Evolutionary conservation across 92 coral and sea anemone genomes (phyloP).

Genomic region (Nematostella vectensis): DNA sequence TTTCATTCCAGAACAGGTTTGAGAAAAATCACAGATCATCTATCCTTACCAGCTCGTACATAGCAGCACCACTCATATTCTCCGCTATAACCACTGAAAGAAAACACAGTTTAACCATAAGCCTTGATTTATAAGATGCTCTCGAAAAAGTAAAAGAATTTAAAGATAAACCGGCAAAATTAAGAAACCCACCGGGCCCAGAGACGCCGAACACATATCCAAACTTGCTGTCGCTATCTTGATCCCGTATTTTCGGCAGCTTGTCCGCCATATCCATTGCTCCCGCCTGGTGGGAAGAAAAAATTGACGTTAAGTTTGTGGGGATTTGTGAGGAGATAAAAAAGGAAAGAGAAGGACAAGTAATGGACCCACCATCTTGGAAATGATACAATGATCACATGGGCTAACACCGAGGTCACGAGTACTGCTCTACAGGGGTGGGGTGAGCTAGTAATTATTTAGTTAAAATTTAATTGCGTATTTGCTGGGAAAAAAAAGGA

Average conservation of each 20-base stretch:
- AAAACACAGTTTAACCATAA: background rate
- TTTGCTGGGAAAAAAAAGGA: too few relatives aligned
- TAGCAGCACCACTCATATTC: constrained; percentile 98
- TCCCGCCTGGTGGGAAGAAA: constrained; percentile 55
- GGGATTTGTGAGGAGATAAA: constrained; percentile 5
- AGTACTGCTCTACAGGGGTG: constrained; percentile 2
- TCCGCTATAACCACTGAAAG: constrained; percentile 93
- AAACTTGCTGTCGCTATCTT: constrained; percentile 65
- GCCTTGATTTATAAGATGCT: background rate
- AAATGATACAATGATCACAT: constrained; percentile 81
- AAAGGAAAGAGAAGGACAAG: constrained; percentile 4
- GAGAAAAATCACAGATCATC: background rate
- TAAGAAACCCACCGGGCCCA: constrained; percentile 73
- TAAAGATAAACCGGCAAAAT: constrained; percentile 1
- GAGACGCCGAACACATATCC: constrained; percentile 99
- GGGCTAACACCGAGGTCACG: constrained; percentile 10
- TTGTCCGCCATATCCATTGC: constrained; percentile 85
- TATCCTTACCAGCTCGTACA: constrained; percentile 93
- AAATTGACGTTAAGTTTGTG: background rate
- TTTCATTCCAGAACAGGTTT: background rate
- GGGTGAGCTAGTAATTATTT: too few relatives aligned
- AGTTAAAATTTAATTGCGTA: too few relatives aligned
- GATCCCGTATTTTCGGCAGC: constrained; percentile 72
- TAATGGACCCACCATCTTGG: constrained; percentile 86
- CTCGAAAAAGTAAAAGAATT: background rate